Evolutionary conservation across 2,113 vertebrate species (phyloP).

Genomic region (Lycaon pictus): DNA sequence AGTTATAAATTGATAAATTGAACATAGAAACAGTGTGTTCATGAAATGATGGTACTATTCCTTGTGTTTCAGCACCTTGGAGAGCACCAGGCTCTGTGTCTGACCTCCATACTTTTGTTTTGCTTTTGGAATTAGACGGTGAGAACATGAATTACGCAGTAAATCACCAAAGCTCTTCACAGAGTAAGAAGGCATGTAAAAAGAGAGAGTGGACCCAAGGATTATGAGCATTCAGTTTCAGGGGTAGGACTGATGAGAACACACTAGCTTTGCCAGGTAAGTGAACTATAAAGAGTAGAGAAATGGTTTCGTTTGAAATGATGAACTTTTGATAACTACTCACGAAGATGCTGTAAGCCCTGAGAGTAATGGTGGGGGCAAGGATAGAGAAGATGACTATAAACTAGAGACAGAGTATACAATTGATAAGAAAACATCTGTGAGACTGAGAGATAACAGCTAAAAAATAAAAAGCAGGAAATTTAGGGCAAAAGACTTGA

Average conservation of each 20-base stretch:
- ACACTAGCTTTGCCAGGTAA: background rate
- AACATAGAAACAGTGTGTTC: background rate
- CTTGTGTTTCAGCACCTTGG: constrained; percentile 48
- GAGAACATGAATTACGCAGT: background rate
- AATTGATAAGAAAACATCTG: background rate
- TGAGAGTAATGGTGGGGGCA: background rate
- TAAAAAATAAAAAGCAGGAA: background rate
- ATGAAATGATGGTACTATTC: background rate
- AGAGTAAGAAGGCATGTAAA: background rate
- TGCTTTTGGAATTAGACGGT: background rate
- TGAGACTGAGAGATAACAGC: background rate
- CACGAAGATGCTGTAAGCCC: background rate
- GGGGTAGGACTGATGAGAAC: background rate
- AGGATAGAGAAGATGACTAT: background rate
- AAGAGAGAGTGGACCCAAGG: background rate
- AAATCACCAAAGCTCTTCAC: background rate
- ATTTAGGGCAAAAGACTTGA: background rate
- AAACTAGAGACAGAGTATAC: background rate
- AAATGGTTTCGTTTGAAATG: background rate
- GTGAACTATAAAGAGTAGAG: background rate
- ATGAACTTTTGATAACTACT: background rate
- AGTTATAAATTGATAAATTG: background rate
- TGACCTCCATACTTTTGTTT: background rate
- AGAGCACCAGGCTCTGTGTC: background rate
- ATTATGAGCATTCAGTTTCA: background rate